Conservation (phyloP, 1,140 invertebrate species). For the Subanguina moxae region DNA sequence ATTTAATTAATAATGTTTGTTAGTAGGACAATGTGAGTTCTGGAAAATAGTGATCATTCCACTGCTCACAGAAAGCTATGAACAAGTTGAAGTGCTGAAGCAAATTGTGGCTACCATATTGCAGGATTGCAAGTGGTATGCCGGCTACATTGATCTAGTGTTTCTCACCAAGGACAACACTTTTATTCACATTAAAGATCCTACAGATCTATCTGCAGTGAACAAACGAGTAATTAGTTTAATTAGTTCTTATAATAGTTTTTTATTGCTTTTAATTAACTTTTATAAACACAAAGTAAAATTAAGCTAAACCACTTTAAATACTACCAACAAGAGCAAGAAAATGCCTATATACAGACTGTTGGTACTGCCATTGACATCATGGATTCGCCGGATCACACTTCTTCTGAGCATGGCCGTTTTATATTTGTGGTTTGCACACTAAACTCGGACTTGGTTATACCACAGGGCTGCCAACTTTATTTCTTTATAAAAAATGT, state of each 20-base stretch:
- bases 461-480: too few species aligned
- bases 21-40: constrained; percentile 9
- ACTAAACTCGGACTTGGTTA: too few species aligned
- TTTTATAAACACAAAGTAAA: background rate
- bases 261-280: background rate
- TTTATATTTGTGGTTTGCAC: background rate
- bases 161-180: background rate
- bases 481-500: too few species aligned
- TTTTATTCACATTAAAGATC: constrained; percentile 1
- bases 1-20: background rate
- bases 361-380: background rate
- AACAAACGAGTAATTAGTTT: background rate
- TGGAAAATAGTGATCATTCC: constrained; percentile 5
- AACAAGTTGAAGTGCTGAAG: background rate
- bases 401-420: background rate
- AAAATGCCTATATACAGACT: background rate
- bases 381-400: background rate
- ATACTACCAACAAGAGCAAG: background rate
- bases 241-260: background rate
- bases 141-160: background rate
- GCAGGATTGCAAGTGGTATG: constrained; percentile 9
- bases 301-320: background rate
- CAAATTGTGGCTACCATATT: background rate
- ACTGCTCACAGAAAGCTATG: constrained; percentile 1
- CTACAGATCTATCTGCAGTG: constrained; percentile 2